Conservation (phyloP, 2,797 vertebrate species). For the Gymnothorax reevesii region DNA sequence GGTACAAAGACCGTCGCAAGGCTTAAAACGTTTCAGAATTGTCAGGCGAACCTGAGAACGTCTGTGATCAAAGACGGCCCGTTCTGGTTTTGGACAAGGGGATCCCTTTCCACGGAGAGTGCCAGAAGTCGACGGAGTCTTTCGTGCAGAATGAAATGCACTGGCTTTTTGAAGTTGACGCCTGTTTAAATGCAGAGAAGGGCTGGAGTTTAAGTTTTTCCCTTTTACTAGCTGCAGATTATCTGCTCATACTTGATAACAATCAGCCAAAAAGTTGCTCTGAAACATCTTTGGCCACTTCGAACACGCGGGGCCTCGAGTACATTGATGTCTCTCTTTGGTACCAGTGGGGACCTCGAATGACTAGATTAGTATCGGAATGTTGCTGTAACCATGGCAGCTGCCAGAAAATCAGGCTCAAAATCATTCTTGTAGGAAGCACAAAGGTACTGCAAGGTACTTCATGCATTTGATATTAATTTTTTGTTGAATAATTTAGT, state of each 20-base stretch:
- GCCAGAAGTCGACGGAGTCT: not conserved
- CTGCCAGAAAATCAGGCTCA: conserved; percentile 35
- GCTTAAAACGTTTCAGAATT: not conserved
- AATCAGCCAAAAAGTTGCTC: conserved; percentile 1
- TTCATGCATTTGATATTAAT: conserved; percentile 47
- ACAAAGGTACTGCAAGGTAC: conserved; percentile 50
- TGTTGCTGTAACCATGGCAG: conserved; percentile 31
- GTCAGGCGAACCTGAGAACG: not conserved
- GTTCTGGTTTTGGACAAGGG: conserved; percentile 6
- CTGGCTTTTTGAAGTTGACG: conserved; percentile 2
- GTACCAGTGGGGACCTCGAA: conserved; percentile 20
- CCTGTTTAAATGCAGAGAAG: conserved; percentile 10
- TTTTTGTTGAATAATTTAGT: conserved; percentile 49
- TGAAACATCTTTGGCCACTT: conserved; percentile 28
- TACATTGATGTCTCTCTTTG: conserved; percentile 17
- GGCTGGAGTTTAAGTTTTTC: not conserved
- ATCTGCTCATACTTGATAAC: conserved; percentile 1
- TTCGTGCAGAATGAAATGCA: not conserved
- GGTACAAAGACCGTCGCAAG: not conserved
- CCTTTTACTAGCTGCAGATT: conserved; percentile 1
- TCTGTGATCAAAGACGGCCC: not conserved
- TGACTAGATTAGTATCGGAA: conserved; percentile 37
- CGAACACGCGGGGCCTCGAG: not conserved
- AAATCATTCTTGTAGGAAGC: conserved; percentile 32
- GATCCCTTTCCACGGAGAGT: not conserved